Evolutionary conservation across 2,113 vertebrate genomes (phyloP).

Genomic region (Neotoma lepida): DNA sequence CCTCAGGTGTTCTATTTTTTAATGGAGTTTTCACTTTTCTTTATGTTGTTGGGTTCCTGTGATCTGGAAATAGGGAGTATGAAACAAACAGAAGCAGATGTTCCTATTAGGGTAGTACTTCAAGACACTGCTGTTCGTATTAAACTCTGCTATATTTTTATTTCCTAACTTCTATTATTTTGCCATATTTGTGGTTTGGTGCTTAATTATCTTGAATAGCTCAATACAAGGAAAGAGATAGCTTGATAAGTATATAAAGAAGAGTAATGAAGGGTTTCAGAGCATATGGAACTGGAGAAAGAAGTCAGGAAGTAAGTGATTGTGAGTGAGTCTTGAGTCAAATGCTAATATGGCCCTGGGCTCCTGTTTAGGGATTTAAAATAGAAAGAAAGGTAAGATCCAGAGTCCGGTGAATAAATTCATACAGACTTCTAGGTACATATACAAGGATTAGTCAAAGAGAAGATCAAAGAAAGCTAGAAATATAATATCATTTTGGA

Average conservation of each 20-base stretch:
- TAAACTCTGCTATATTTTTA: background rate
- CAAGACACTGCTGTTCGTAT: conserved; percentile 5
- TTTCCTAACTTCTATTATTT: conserved; percentile 33
- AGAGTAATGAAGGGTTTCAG: background rate
- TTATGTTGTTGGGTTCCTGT: conserved; percentile 52
- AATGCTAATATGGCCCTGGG: background rate
- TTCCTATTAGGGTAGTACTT: conserved; percentile 46
- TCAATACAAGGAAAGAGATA: background rate
- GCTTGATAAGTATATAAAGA: conserved; percentile 53
- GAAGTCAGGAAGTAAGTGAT: background rate
- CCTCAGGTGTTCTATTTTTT: conserved; percentile 61
- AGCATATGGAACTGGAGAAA: background rate
- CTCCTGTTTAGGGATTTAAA: background rate
- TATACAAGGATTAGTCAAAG: background rate
- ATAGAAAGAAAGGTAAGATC: background rate
- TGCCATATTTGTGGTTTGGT: conserved; percentile 15
- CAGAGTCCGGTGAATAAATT: accelerated
- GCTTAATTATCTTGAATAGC: conserved; percentile 62
- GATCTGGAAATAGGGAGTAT: background rate
- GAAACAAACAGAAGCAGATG: conserved; percentile 43
- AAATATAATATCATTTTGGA: background rate
- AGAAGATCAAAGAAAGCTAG: background rate
- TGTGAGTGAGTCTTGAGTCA: background rate
- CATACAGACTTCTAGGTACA: background rate
- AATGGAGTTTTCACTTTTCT: conserved; percentile 69